These are phyloP conservation scores for Lottia scabra DNA, from an alignment of 2,888 invertebrate species.

Conservation along the genomic window DNA sequence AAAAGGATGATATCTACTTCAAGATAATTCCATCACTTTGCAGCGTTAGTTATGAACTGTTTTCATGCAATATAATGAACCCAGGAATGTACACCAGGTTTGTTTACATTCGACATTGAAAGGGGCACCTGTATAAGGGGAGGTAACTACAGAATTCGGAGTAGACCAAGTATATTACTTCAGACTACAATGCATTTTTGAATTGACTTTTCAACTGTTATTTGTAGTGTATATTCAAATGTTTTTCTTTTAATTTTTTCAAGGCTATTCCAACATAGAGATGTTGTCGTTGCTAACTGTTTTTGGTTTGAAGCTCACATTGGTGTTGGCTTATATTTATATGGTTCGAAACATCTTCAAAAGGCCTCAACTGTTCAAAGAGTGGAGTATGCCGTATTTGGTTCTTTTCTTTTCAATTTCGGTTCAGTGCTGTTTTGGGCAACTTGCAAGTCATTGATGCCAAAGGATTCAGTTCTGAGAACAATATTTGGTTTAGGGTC, in stretches of 20 bases:
- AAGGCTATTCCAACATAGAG: slow-evolving; percentile 65
- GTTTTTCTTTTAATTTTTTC: slow-evolving; percentile 33
- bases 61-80: slow-evolving; percentile 55
- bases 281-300: slow-evolving; percentile 74
- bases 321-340: slow-evolving; percentile 86
- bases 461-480: slow-evolving; percentile 78
- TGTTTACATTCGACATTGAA: slow-evolving; percentile 16
- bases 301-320: slow-evolving; percentile 84
- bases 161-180: too few species aligned
- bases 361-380: slow-evolving; percentile 77
- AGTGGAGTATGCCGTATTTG: slow-evolving; percentile 73
- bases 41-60: slow-evolving; percentile 49
- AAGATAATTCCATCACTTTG: slow-evolving; percentile 50
- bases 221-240: too few species aligned
- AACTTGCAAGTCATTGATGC: slow-evolving; percentile 82
- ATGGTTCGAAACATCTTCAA: slow-evolving; percentile 82
- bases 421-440: slow-evolving; percentile 93
- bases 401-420: slow-evolving; percentile 81
- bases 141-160: too few species aligned
- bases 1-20: slow-evolving; percentile 29
- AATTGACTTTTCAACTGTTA: too few species aligned
- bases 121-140: too few species aligned
- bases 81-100: slow-evolving; percentile 50
- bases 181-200: too few species aligned
- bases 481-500: slow-evolving; percentile 76